Evolutionary conservation across 1,140 invertebrate genomes (phyloP).

Genomic region (Acromyrmex heyeri): DNA sequence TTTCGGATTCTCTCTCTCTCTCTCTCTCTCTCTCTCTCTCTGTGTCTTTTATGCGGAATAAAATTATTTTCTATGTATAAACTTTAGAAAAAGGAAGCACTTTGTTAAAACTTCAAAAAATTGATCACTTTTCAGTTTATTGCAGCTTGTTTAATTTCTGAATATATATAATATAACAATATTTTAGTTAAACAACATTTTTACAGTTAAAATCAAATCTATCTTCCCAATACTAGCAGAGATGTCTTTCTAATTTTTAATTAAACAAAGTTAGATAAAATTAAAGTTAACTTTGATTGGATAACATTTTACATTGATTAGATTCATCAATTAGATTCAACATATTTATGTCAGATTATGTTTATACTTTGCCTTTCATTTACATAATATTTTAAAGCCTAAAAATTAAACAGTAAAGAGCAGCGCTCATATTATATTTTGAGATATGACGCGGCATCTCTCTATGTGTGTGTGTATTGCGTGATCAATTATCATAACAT

Average conservation of each 20-base stretch:
- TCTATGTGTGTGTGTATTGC: background rate
- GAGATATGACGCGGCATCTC: background rate
- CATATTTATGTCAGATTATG: background rate
- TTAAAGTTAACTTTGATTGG: slow-evolving; percentile 1
- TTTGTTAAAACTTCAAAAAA: background rate
- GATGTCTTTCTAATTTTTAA: background rate
- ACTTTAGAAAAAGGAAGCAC: background rate
- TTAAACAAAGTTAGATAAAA: background rate
- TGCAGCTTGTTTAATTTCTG: background rate
- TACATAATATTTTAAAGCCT: background rate
- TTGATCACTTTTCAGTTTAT: background rate
- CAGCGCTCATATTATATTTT: background rate
- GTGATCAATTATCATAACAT: slow-evolving; percentile 50
- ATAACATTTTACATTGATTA: background rate
- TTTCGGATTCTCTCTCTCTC: background rate
- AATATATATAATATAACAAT: background rate
- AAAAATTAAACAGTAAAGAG: slow-evolving; percentile 12
- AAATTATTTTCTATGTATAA: background rate
- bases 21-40: too few species aligned
- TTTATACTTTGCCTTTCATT: slow-evolving; percentile 7
- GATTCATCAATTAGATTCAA: background rate
- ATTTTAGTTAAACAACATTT: background rate
- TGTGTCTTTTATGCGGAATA: background rate
- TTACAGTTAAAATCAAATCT: background rate
- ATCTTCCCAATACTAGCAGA: background rate